Base-by-base conservation (phyloP, 1,140 invertebrate species). In the Ceratosolen fusciceps region DNA sequence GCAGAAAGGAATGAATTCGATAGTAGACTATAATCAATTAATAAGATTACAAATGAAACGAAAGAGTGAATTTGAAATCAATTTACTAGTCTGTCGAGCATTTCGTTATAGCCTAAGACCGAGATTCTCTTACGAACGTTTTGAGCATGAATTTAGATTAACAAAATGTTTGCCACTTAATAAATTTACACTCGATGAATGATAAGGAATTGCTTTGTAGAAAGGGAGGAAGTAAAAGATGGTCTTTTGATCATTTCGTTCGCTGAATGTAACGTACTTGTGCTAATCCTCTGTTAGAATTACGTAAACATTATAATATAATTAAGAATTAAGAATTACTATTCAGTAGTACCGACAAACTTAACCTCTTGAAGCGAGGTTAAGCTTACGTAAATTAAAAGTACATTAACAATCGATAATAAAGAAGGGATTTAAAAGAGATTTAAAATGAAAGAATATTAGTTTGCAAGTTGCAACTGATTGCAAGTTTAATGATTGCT, bases 61-160 rank as follows among this genome's bases (percentile, higher is more conserved):
- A 72, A 77, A 70, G 54, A 72, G 52, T 78, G 39, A 78, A 78
- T 78, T 78, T 72, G 71, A 78, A 77, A 72, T 78, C 76, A 72
- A 72, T 78, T 78, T 78, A 29, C 76, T 78, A 78, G 54, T 71
- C 37, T 29, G 39, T 21, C 54, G 76, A 78, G 68, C 68, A 78
- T 62, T 52, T 78, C 54, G 76, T 78, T 78, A 78, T 29, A 62
- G 4, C 8, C 37, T 16, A 72, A 49, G 31, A 72, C 31, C 56
- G 68, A 49, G 24, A 62, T 34, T 62, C 26, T 9, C 54, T 62
- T 54, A 60, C 37, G 39, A n/a, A 29, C 29, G 56, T 39, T 52
- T 71, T 62, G 31, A 39, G 34, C 39, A 62, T 37, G n/a, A 77
- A 77, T 72, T 78, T 49, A 52, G 19, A 72, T 62, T 78, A 58